Conservation (phyloP, 2,797 vertebrate genomes). For the Acestrorhynchus altus region DNA sequence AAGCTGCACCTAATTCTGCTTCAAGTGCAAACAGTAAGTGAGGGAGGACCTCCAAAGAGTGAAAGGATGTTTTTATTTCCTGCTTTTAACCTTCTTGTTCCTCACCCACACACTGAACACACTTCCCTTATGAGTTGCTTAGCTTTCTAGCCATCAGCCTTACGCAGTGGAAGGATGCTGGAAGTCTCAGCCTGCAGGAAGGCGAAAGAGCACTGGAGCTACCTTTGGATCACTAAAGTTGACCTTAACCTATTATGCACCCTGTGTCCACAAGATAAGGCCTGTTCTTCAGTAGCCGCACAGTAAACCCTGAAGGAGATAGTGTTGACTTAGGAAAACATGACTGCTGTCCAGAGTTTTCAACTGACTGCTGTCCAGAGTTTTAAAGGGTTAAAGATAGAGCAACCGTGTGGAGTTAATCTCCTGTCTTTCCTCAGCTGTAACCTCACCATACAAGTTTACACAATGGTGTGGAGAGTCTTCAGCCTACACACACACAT, state of each 20-base stretch:
- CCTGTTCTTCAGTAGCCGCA: background rate
- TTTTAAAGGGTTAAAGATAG: background rate
- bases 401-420: background rate
- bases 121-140: background rate
- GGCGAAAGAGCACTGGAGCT: slow-evolving; percentile 10
- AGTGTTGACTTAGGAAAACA: too few relatives aligned
- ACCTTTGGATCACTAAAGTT: background rate
- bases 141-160: slow-evolving; percentile 3
- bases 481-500: background rate
- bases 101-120: background rate
- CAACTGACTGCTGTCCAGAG: background rate
- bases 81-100: background rate
- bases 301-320: background rate
- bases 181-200: background rate
- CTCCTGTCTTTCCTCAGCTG: background rate
- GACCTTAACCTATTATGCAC: background rate
- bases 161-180: background rate
- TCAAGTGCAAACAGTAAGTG: slow-evolving; percentile 44
- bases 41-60: slow-evolving; percentile 33
- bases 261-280: background rate
- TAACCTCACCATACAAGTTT: background rate
- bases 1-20: slow-evolving; percentile 51
- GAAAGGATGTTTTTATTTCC: background rate
- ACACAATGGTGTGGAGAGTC: background rate
- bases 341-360: background rate